Base-by-base conservation (phyloP, 2,797 vertebrate species). In the Takifugu ocellatus region DNA sequence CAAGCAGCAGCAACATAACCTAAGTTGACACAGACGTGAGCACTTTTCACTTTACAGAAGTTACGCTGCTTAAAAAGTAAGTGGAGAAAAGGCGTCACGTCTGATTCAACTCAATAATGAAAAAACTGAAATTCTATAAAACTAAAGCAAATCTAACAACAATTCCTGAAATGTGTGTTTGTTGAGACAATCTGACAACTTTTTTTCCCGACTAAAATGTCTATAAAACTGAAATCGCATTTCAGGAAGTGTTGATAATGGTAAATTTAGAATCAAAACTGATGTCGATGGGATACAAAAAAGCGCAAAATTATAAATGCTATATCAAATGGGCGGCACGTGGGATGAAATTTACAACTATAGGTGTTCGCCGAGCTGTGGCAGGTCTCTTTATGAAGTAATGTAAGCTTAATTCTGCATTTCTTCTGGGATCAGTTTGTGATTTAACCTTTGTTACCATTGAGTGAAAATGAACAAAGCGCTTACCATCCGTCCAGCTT, bases 401-500 rank as follows among this genome's bases (percentile, higher is more conserved):
- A 52, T 65, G 26, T 59, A 46, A 55, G 63, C 57, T 72, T 45
- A 51, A 52, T 57, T 56, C 61, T 58, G 42, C 24, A 56, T 43
- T 48, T 25, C 25, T 50, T 60, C 61, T 64, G 57, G 56, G 21
- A 45, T 47, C 55, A 52, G 56, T 26, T 63, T 59, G 57, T 12
- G 54, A 8, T 45, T 54, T 68, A 57, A 47, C 14, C 5, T 56
- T 68, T 39, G 55, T 49, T 54, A 59, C 66, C 51, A 66, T 51
- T 25, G 36, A 74, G 15, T 44, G 27, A 48, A 72, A 33, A 60
- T 27, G 56, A 55, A 71, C 47, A 62, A 55, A 58, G 42, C 49
- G 36, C 91, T 89, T 91, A 93, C 92, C 92, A 92, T 92, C 78
- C 81, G 91, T 81, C 84, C 89, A 75, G 86, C 86, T 81, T 89